Conservation (phyloP, 2,113 vertebrate species). For the Carollia perspicillata region DNA sequence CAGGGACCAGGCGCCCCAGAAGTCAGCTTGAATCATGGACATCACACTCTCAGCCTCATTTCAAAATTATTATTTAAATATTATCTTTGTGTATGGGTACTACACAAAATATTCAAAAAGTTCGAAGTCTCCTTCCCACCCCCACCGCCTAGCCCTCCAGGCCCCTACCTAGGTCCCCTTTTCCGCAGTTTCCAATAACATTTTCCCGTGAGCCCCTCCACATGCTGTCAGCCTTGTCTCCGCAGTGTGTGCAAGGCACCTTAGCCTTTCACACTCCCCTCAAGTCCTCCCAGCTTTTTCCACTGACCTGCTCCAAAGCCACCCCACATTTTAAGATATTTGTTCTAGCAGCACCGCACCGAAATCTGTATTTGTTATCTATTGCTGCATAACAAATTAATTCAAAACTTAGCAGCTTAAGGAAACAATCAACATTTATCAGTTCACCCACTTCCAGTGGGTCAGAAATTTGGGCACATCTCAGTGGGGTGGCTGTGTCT, state of each 20-base stretch:
- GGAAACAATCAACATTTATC: background rate
- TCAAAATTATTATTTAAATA: background rate
- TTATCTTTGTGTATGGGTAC: background rate
- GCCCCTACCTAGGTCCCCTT: background rate
- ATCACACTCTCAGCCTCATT: background rate
- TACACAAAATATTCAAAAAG: background rate
- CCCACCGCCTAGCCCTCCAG: background rate
- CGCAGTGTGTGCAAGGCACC: background rate
- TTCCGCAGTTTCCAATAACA: background rate
- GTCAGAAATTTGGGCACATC: background rate
- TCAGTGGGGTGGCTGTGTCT: background rate
- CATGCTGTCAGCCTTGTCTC: background rate
- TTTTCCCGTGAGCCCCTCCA: background rate
- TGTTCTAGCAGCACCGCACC: background rate
- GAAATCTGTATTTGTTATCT: background rate
- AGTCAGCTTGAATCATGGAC: background rate
- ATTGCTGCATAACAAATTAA: background rate
- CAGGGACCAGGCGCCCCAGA: background rate
- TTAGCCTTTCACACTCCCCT: background rate
- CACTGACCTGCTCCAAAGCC: background rate
- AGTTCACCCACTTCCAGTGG: background rate
- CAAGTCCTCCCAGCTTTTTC: background rate
- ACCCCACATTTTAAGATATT: background rate
- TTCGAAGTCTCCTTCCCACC: background rate
- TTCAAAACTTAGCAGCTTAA: background rate